A percentile compares a stretch with the other conserved stretches of the same genome.
Conservation (phyloP, 2,888 invertebrate genomes). For the Ethmia dodecea region DNA sequence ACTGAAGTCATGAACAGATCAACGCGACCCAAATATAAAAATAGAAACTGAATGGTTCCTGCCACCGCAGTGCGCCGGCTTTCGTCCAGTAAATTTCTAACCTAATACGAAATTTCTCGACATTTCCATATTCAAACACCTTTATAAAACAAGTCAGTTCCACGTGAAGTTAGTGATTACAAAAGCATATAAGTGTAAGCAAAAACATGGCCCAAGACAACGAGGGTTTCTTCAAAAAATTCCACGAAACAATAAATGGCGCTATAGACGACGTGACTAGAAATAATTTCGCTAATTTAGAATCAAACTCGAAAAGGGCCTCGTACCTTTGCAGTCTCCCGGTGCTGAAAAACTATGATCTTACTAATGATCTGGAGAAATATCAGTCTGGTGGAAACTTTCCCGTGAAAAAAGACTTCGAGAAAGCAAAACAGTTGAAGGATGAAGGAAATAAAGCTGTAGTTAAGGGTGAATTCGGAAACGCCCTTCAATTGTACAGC, state of each 20-base stretch:
- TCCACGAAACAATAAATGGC: slow-evolving; percentile 78
- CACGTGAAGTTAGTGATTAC: background rate
- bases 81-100: slow-evolving; percentile 36
- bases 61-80: slow-evolving; percentile 42
- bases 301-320: slow-evolving; percentile 81
- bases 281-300: slow-evolving; percentile 80
- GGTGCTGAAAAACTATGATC: slow-evolving; percentile 66
- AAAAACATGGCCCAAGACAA: slow-evolving; percentile 49
- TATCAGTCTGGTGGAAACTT: slow-evolving; percentile 46
- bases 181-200: background rate
- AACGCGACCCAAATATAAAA: slow-evolving; percentile 59
- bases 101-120: slow-evolving; percentile 27
- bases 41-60: slow-evolving; percentile 49
- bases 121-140: background rate
- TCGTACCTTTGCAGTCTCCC: slow-evolving; percentile 77
- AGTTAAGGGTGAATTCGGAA: slow-evolving; percentile 81
- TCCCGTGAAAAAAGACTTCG: slow-evolving; percentile 73
- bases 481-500: slow-evolving; percentile 83
- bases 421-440: slow-evolving; percentile 80
- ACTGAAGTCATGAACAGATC: slow-evolving; percentile 51
- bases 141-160: background rate
- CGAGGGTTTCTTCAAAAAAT: slow-evolving; percentile 79
- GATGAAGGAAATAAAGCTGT: slow-evolving; percentile 85
- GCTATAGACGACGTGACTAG: slow-evolving; percentile 75
- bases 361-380: slow-evolving; percentile 54